These are phyloP conservation scores for Drosophila nebulosa DNA, from an alignment of 1,140 invertebrate species.

Conservation along the genomic window DNA sequence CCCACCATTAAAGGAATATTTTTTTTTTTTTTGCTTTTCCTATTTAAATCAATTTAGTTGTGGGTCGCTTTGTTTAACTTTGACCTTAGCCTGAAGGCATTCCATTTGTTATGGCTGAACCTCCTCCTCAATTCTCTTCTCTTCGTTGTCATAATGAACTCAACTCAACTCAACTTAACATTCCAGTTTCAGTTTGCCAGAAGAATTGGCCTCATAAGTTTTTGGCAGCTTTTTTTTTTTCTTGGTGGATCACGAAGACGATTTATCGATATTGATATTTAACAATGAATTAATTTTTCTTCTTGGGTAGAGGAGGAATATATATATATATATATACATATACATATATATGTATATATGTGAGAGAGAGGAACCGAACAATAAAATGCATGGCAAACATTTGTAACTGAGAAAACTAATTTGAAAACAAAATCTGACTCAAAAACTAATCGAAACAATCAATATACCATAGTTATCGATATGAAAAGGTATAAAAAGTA, in stretches of 20 bases:
- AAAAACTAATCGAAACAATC: not conserved
- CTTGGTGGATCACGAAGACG: slow-evolving; percentile 39
- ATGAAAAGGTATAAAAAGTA: too few species aligned
- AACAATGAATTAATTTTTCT: slow-evolving; percentile 2
- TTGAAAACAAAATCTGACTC: not conserved
- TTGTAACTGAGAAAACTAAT: not conserved
- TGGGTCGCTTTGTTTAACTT: slow-evolving; percentile 73
- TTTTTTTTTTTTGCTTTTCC: slow-evolving; percentile 48
- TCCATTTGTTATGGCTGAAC: slow-evolving; percentile 48
- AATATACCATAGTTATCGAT: too few species aligned
- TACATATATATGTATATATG: not conserved
- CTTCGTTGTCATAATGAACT: slow-evolving; percentile 47
- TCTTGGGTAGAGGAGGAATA: not conserved
- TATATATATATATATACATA: not conserved
- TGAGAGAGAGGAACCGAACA: not conserved
- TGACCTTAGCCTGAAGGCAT: slow-evolving; percentile 71
- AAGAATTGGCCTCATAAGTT: slow-evolving; percentile 49
- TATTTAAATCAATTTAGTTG: slow-evolving; percentile 79
- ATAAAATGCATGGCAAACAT: not conserved
- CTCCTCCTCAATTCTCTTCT: slow-evolving; percentile 6
- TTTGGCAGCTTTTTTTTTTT: slow-evolving; percentile 23
- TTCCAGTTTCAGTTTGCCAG: slow-evolving; percentile 51
- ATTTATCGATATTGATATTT: slow-evolving; percentile 44
- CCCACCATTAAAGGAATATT: slow-evolving; percentile 57
- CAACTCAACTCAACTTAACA: slow-evolving; percentile 26